Base-by-base conservation (phyloP, 2,888 invertebrate species). In the Stenodema calcarata region DNA sequence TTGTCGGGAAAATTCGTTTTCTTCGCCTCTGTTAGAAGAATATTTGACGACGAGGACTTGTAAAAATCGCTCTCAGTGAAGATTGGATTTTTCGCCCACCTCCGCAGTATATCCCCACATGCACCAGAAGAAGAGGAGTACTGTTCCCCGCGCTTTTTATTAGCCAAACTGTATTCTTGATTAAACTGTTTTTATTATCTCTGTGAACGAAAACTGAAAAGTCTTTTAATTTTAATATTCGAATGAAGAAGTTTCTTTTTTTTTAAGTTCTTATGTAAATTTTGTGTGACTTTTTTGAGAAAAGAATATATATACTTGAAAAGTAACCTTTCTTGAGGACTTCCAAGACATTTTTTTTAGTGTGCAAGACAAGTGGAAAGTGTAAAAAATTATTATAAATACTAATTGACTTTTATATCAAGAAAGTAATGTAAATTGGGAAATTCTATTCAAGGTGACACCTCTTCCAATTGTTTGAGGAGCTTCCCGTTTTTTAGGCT, bases 401-500 rank as follows among this genome's bases (percentile, higher is more conserved):
- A 30, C 44, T 78, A 42, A 44, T 80, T 80, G 54, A 80, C 14
- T 80, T 80, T 80, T 80, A 50, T 80, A 80, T 50, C n/a, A 54
- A 80, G 18, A 80, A 50, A 47, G 28, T 30, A 79, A 80, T 62
- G 62, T 62, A 30, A 42, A 78, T 78, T 80, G 80, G 50, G 30
- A 80, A 80, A 30, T 54, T 54, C 47, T 47, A 80, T 80, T 80
- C 30, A 35, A 23, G 54, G n/a, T 69, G 62, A 82, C 82, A 69
- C 82, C 23, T 50, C 80, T 82, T 82, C 82, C 82, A 44, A 44
- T 62, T 27, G 44, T 42, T 42, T 42, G 82, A 42, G 69, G 69
- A 82, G 82, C 82, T 82, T 82, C 82, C 82, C 44, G 44, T 30
- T 23, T 83, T 73, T 84, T 80, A 80, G 30, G 73, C 16, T 41